Evolutionary conservation across 2,113 vertebrate genomes (phyloP).

Genomic region (Menidia beryllina): DNA sequence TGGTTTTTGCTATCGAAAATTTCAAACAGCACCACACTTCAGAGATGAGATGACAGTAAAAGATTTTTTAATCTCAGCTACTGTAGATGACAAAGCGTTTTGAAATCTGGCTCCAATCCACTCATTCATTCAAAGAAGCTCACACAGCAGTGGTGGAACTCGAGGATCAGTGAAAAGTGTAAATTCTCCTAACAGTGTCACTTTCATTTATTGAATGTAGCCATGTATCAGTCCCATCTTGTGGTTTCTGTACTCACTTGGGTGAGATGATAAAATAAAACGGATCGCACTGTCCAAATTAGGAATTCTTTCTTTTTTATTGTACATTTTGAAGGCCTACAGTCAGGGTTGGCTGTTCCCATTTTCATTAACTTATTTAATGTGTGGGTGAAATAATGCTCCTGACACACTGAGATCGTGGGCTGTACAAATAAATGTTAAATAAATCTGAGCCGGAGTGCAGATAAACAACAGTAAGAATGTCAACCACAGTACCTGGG

Average conservation of each 20-base stretch:
- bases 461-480: constrained; percentile 47
- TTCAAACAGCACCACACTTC: constrained; percentile 18
- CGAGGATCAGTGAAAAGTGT: not conserved
- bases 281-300: not conserved
- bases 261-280: not conserved
- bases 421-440: constrained; percentile 33
- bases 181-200: not conserved
- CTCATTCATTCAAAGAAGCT: not conserved
- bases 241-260: not conserved
- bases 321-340: constrained; percentile 23
- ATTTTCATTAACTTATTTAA: constrained; percentile 46
- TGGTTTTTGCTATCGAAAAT: constrained; percentile 3
- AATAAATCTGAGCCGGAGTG: constrained; percentile 39
- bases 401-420: constrained; percentile 46
- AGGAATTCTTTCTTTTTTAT: not conserved
- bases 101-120: not conserved
- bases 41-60: constrained; percentile 13
- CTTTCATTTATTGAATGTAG: not conserved
- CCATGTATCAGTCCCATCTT: not conserved
- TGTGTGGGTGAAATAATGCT: constrained; percentile 34
- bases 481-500: constrained; percentile 20
- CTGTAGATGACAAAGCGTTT: not conserved
- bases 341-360: constrained; percentile 14
- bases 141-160: not conserved
- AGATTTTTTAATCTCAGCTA: not conserved